Conservation (phyloP, 2,797 vertebrate genomes). For the Girardinus metallicus region DNA sequence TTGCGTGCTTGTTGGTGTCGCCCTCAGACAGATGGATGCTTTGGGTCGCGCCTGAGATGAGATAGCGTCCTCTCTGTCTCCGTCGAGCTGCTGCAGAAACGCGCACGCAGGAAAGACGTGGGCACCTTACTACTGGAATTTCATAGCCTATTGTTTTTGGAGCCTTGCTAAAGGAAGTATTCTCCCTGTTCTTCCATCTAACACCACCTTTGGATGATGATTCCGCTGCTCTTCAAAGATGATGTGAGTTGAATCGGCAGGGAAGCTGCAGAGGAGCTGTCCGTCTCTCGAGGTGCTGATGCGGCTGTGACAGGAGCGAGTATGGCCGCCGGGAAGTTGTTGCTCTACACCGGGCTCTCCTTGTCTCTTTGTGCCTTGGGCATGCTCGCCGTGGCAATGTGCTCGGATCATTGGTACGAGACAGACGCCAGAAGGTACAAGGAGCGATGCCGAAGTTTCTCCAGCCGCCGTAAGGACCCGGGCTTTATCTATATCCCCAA, state of each 20-base stretch:
- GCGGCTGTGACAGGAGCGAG: slow-evolving; percentile 77
- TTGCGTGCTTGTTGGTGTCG: slow-evolving; percentile 27
- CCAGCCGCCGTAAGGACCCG: slow-evolving; percentile 94
- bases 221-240: slow-evolving; percentile 53
- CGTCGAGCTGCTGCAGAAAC: slow-evolving; percentile 57
- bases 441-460: slow-evolving; percentile 95
- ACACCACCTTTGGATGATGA: slow-evolving; percentile 32
- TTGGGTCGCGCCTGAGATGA: slow-evolving; percentile 57
- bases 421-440: slow-evolving; percentile 96
- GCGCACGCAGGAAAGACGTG: slow-evolving; percentile 36
- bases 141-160: background rate
- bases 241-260: slow-evolving; percentile 74
- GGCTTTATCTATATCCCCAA: slow-evolving; percentile 99
- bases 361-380: slow-evolving; percentile 96
- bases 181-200: background rate
- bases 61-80: slow-evolving; percentile 62
- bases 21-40: slow-evolving; percentile 61
- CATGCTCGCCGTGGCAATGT: slow-evolving; percentile 98
- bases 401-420: slow-evolving; percentile 99
- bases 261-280: slow-evolving; percentile 73
- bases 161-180: background rate
- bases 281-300: slow-evolving; percentile 83
- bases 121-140: slow-evolving; percentile 25
- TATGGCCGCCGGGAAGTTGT: slow-evolving; percentile 97
- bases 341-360: slow-evolving; percentile 97